A percentile compares a stretch with the other conserved stretches of the same genome.
These are phyloP conservation scores for Zaprionus davidi DNA, from an alignment of 1,140 invertebrate genomes.

Conservation along the genomic window DNA sequence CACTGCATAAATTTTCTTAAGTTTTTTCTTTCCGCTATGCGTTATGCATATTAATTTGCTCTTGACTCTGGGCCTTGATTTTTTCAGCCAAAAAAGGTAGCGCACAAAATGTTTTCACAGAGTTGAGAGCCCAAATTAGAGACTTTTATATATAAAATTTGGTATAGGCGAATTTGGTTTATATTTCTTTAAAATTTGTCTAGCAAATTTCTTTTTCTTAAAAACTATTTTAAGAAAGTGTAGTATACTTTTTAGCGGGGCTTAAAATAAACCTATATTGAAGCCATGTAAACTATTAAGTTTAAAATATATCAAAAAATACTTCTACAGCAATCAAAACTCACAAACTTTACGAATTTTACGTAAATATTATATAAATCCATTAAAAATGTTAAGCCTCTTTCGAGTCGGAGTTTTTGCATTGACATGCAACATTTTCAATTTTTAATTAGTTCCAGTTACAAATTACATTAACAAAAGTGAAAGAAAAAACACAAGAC, in stretches of 20 bases:
- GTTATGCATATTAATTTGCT: constrained; percentile 78
- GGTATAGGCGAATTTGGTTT: no score
- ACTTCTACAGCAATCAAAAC: no score
- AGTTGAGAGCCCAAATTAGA: neutral
- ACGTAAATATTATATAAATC: neutral
- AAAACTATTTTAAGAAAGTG: neutral
- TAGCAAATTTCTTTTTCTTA: neutral
- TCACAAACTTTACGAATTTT: neutral
- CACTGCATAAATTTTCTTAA: constrained; percentile 77
- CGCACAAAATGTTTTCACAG: neutral
- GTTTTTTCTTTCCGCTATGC: constrained; percentile 73
- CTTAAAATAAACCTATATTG: neutral
- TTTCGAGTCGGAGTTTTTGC: neutral
- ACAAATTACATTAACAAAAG: constrained; percentile 75
- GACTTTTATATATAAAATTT: neutral
- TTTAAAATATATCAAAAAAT: neutral
- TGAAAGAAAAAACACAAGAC: constrained; percentile 28
- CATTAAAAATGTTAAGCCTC: constrained; percentile 7
- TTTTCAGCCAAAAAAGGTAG: constrained; percentile 17
- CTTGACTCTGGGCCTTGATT: constrained; percentile 21
- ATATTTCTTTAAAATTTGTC: no score
- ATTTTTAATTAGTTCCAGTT: constrained; percentile 80
- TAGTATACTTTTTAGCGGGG: neutral
- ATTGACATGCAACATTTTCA: constrained; percentile 42
- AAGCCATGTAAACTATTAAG: no score